Base-by-base conservation (phyloP, 2,797 vertebrate genomes). In the Mastacembelus armatus region DNA sequence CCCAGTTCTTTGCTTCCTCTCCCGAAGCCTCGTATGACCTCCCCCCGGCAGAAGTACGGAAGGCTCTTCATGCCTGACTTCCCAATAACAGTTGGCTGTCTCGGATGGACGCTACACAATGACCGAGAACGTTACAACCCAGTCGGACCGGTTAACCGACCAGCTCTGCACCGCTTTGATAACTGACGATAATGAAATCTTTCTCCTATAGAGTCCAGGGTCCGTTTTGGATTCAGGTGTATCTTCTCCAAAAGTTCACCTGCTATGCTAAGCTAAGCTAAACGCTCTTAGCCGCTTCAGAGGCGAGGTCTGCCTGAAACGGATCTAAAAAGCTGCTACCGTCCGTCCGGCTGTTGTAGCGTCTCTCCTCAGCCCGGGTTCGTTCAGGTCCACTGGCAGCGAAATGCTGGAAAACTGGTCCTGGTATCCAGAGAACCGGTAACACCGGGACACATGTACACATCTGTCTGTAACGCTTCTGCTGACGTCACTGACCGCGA, bases 1-100 rank as follows among this genome's bases (percentile, higher is more conserved):
- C 97, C 97, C 12, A 98, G 92, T 64, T 98, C 95, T 80, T 95
- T 98, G 84, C 97, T 98, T 61, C 97, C 97, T 47, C 97, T 92
- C 32, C 96, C 97, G 81, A 98, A 98, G 16, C 97, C 97, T 48
- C 92, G 91, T 66, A 98, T 90, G 49, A 98, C 97, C 68, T 92
- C 89, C n/a, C 97, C 97, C 9, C 95, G 94, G 75, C 95, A 98
- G 88, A 96, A 97, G 71, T 94, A 96, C 0, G 96, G 97, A 60
- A 98, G 90, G 57, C 91, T 93, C 83, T 82, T 94, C 97, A 98
- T 95, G 63, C 55, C 66, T 58, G 11, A 29, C 32, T 11, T 24
- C 42, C 49, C 12, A 18, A 1, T 1, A 45, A 24, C 49, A 35
- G 54, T 59, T 24, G 67, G 8, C 30, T 65, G 6, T n/a, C n/a